Base-by-base conservation (phyloP, 2,113 vertebrate genomes). In the Euleptes europaea region DNA sequence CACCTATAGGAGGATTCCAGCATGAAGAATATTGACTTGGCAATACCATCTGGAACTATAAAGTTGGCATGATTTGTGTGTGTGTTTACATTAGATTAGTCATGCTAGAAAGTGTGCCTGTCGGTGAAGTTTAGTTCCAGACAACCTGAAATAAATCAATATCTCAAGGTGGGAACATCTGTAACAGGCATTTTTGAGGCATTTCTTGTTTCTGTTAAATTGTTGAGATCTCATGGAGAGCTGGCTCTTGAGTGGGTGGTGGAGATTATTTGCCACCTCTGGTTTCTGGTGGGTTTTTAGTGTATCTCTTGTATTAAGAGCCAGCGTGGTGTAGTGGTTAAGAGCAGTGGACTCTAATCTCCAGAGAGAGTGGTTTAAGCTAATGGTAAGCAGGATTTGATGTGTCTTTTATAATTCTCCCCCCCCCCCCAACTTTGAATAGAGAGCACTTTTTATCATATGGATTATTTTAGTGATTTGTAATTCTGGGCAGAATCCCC, bases 231-330 rank as follows among this genome's bases (percentile, higher is more conserved):
- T 60, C 42, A 15, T 23, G 12, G 33, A 40, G 17, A n/a, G 31
- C 63, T 65, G 66, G 49, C 54, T 10, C 3, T 66, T 33, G 44
- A n/a, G 35, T 47, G 23, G 23, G 28, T 54, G 63, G 9, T 5
- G 44, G 28, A n/a, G 17, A 54, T 54, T 54, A 54, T 78, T 69
- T 47, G 42, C n/a, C 1, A 15, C 6, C n/a, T 1, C 33, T 57
- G 78, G n/a, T 76, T 17, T 78, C 42, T 83, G 77, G 60, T 63
- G 54, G 28, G 2, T 73, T 92, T 93, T 66, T 49, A 7, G 13
- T 74, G 31, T 10, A 47, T 91, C 89, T 83, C 86, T 84, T 80
- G 74, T 84, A 12, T 67, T 26, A 88, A 84, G 86, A 75, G n/a
- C n/a, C n/a, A n/a, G n/a, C n/a, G n/a, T n/a, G n/a, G n/a, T n/a